Base-by-base conservation (phyloP, 2,797 vertebrate genomes). In the Sebastes alutus region DNA sequence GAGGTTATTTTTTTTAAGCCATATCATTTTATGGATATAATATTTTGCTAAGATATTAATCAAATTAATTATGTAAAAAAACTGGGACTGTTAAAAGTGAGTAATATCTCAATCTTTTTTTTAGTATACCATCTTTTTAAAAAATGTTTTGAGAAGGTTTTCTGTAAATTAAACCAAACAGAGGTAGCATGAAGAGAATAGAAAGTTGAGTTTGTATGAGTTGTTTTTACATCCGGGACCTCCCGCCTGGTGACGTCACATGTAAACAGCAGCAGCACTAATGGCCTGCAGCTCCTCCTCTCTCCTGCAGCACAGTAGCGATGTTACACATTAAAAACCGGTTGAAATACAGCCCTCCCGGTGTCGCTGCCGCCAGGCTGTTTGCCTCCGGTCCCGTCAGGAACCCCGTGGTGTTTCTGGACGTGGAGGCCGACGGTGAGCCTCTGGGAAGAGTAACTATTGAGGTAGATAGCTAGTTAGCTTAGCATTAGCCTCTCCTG, bases 371-470 rank as follows among this genome's bases (percentile, higher is more conserved):
- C 2, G 81, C 87, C 2, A 90, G 83, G n/a, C 70, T 96, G 46
- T 78, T 94, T 6, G 93, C 93, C 23, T 78, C 93, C 52, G 80
- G 89, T 1, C 69, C 93, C 20, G 2, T 42, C 16, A 30, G 52
- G 30, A 98, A 97, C 86, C 97, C 97, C 0, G 62, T 96, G 0
- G 97, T 99, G 54, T 99, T 96, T 81, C 58, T 99, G 95, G 97
- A 98, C 49, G 87, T 99, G 42, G 95, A 93, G n/a, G 97, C 97
- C 1, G 98, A 98, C 78, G 88, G 92, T 13, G 95, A 97, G 89
- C 94, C 95, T 5, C 93, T 98, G 0, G 98, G 98, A 4, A 96
- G 97, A 46, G 94, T 99, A 14, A 90, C 95, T 42, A 94, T 99
- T 56, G 96, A 99, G 97, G 98, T 95, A 93, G 74, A 65, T 65